These are phyloP conservation scores for Spisula solida DNA, from an alignment of 2,888 invertebrate genomes.

Conservation along the genomic window DNA sequence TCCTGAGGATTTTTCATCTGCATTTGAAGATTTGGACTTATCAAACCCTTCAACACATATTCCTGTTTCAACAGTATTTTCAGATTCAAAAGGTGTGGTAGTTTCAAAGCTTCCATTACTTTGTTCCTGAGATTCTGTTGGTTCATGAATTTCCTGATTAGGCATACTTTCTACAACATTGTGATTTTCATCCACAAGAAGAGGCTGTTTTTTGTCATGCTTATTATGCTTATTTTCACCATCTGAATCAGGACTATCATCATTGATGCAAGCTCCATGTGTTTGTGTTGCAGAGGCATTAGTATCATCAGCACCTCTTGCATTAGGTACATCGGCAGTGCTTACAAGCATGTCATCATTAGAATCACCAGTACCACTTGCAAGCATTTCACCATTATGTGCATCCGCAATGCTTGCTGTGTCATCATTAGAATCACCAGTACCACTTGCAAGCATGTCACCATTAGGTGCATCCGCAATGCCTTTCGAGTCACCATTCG, in stretches of 20 bases:
- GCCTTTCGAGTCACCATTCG: neutral
- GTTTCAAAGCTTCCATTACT: conserved; percentile 14
- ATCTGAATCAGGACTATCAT: neutral
- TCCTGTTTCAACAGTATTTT: conserved; percentile 11
- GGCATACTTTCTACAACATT: conserved; percentile 19
- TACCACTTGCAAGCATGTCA: neutral
- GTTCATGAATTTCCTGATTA: neutral
- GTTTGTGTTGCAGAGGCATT: neutral
- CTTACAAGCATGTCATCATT: neutral
- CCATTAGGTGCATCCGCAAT: neutral
- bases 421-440: neutral
- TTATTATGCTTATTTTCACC: neutral
- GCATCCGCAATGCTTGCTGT: too few relatives aligned
- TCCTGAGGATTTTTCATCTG: neutral
- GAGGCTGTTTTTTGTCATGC: neutral
- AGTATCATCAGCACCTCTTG: neutral
- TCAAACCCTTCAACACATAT: neutral
- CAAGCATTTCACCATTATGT: neutral
- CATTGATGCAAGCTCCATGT: neutral
- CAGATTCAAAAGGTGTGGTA: neutral
- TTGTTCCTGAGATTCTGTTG: neutral
- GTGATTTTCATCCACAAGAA: conserved; percentile 32
- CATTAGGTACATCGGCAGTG: neutral
- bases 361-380: neutral
- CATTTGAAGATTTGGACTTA: neutral